Conservation (phyloP, 2,113 vertebrate species). For the Oryzias woworae region DNA sequence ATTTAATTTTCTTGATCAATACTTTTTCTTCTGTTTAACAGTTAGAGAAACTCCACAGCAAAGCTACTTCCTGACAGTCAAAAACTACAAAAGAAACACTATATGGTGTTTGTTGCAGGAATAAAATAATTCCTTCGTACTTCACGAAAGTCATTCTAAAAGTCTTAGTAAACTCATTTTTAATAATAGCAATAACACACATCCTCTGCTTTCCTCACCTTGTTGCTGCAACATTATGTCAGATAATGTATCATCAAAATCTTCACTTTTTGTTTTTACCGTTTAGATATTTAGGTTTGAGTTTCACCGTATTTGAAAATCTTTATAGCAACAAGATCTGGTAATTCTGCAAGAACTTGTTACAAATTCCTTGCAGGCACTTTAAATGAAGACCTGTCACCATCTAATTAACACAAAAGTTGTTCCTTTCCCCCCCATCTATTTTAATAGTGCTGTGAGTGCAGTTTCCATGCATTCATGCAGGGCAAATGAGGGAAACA, state of each 20-base stretch:
- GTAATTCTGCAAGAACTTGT: not conserved
- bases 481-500: conserved; percentile 40
- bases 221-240: not conserved
- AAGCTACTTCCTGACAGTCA: too few relatives aligned
- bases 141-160: too few relatives aligned
- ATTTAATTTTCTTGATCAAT: too few relatives aligned
- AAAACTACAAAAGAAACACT: too few relatives aligned
- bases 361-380: not conserved
- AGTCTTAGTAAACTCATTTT: too few relatives aligned
- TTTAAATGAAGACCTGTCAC: conserved; percentile 35
- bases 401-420: conserved; percentile 35
- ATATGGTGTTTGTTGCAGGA: too few relatives aligned
- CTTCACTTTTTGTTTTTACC: not conserved
- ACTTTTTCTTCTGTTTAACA: too few relatives aligned
- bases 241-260: not conserved
- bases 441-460: conserved; percentile 20
- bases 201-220: not conserved
- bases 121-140: too few relatives aligned
- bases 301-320: not conserved
- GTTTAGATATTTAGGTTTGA: not conserved
- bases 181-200: too few relatives aligned
- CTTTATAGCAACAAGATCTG: not conserved
- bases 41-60: too few relatives aligned
- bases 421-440: not conserved
- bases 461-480: conserved; percentile 21